Evolutionary conservation across 2,888 invertebrate genomes (phyloP).

Genomic region (Rapana venosa): DNA sequence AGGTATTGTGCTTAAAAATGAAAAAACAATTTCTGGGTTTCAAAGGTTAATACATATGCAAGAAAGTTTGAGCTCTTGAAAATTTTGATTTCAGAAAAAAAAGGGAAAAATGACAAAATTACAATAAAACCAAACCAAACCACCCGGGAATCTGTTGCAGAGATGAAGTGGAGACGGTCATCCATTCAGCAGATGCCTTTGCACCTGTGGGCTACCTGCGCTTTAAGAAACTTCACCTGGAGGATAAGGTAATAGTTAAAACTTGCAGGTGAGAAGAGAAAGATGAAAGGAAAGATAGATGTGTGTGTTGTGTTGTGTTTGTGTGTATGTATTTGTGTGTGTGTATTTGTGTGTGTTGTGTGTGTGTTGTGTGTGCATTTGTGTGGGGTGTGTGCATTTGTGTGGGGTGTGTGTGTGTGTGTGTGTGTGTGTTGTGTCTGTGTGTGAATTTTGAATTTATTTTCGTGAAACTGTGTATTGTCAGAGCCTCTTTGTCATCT

Average conservation of each 20-base stretch:
- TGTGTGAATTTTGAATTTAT: too few relatives aligned
- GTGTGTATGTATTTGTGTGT: neutral
- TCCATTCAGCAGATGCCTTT: constrained; percentile 94
- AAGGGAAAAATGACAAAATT: too few relatives aligned
- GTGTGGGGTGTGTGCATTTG: too few relatives aligned
- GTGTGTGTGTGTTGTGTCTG: neutral
- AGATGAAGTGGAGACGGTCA: constrained; percentile 86
- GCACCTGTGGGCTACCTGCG: constrained; percentile 97
- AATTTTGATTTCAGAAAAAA: too few relatives aligned
- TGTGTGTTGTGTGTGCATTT: neutral
- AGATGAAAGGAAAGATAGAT: neutral
- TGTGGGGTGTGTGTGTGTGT: neutral
- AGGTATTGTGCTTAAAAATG: too few relatives aligned
- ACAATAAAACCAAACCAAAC: too few relatives aligned
- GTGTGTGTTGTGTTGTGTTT: neutral
- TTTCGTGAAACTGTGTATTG: too few relatives aligned
- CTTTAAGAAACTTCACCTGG: constrained; percentile 89
- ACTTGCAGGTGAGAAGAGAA: neutral
- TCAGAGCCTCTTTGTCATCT: too few relatives aligned
- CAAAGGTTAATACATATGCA: too few relatives aligned
- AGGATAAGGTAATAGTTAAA: constrained; percentile 80
- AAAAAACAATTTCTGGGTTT: too few relatives aligned
- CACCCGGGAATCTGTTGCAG: constrained; percentile 53
- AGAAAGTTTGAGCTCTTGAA: too few relatives aligned
- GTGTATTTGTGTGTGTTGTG: neutral